phyloP scores from a whole-genome alignment of 2,888 invertebrate genomes.

The Cryptosula pallasiana region DNA sequence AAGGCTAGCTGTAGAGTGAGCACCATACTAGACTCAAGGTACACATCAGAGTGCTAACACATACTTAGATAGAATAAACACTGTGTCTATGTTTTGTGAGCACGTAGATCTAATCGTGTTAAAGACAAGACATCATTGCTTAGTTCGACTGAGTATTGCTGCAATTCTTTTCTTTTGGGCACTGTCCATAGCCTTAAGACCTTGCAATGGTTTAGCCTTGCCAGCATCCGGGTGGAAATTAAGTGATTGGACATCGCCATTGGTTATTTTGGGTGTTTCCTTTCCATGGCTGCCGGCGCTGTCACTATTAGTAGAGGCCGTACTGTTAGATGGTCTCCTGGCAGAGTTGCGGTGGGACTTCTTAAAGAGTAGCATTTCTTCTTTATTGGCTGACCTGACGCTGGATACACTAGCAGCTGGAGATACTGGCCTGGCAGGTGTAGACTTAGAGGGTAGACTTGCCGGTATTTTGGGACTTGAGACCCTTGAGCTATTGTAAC shows the following conservation, averaged over 20 bases:
- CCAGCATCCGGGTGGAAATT: not conserved
- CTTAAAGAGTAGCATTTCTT: not conserved
- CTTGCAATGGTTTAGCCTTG: not conserved
- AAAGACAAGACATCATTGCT: too few species aligned
- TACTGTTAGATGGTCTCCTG: not conserved
- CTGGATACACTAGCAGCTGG: not conserved
- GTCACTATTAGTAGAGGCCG: not conserved
- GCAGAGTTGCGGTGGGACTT: not conserved
- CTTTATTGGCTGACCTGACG: not conserved
- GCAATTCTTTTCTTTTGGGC: constrained; percentile 10
- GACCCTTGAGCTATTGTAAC: not conserved
- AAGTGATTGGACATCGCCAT: not conserved
- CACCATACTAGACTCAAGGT: too few species aligned
- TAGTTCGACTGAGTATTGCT: not conserved
- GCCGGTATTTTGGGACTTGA: not conserved
- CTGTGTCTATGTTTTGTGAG: too few species aligned
- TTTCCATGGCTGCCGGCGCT: not conserved
- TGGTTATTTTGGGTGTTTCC: not conserved
- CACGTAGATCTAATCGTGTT: too few species aligned
- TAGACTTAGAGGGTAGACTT: not conserved
- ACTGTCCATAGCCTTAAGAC: not conserved
- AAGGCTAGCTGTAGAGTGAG: too few species aligned
- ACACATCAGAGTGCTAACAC: too few species aligned
- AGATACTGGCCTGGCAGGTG: not conserved
- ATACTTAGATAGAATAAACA: too few species aligned